A percentile compares a stretch with the other conserved stretches of the same genome.
Conservation (phyloP, 64 coral and sea anemone genomes). For the Stichodactyla mertensii region DNA sequence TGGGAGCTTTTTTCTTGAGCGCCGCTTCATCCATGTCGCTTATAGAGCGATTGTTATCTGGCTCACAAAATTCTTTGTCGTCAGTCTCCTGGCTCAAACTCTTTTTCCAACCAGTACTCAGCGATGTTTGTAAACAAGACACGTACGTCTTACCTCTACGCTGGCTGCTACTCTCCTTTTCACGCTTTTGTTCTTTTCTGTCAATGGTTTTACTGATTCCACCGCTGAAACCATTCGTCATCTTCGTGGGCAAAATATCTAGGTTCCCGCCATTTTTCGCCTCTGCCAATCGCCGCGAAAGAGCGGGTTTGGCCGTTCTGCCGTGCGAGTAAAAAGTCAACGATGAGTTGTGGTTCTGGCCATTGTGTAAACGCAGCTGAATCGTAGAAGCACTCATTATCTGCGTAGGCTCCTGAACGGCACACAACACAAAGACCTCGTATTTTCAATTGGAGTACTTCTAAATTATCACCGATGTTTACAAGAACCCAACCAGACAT, state of each 20-base stretch:
- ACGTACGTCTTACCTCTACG: slow-evolving; percentile 8
- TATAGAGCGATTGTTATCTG: neutral
- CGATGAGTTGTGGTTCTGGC: slow-evolving; percentile 21
- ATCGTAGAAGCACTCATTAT: slow-evolving; percentile 12
- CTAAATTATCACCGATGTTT: slow-evolving; percentile 1
- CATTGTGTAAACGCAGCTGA: slow-evolving; percentile 9
- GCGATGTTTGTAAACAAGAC: slow-evolving; percentile 17
- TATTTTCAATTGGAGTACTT: slow-evolving; percentile 8
- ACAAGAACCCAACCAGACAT: neutral
- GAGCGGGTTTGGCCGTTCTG: neutral
- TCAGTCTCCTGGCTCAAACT: slow-evolving; percentile 19
- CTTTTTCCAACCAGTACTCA: slow-evolving; percentile 17
- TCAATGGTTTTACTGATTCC: slow-evolving; percentile 8
- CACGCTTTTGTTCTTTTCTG: neutral
- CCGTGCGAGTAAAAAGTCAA: slow-evolving; percentile 23
- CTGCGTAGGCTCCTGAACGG: neutral
- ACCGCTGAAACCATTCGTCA: slow-evolving; percentile 9
- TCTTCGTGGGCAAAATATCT: neutral
- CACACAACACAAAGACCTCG: slow-evolving; percentile 10
- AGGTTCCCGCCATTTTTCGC: slow-evolving; percentile 3
- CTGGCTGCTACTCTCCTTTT: neutral
- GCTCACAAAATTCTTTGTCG: neutral
- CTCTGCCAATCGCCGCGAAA: slow-evolving; percentile 15
- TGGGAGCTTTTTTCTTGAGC: slow-evolving; percentile 3
- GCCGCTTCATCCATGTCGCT: neutral